Percentiles rank a stretch among this genome's conserved stretches.
Conservation (phyloP, 2,888 invertebrate species). For the Drosophila kuntzei region DNA sequence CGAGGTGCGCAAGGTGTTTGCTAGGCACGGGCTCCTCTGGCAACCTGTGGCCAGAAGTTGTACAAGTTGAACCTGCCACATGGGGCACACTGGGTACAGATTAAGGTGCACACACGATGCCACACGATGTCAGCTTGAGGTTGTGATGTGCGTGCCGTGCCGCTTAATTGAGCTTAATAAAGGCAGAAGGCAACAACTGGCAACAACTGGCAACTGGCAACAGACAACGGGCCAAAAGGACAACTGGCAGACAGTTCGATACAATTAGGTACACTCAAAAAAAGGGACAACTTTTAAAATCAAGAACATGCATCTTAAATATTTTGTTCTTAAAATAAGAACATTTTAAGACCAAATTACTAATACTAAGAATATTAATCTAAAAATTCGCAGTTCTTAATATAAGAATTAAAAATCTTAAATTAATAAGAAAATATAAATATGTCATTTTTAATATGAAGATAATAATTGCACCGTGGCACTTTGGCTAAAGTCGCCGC, state of each 20-base stretch:
- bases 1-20: conserved; percentile 53
- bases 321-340: too few species aligned
- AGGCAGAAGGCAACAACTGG: conserved; percentile 4
- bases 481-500: too few species aligned
- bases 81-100: conserved; percentile 29
- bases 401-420: too few species aligned
- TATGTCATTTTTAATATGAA: too few species aligned
- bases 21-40: conserved; percentile 50
- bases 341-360: too few species aligned
- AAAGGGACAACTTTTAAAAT: too few species aligned
- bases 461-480: too few species aligned
- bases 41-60: conserved; percentile 18
- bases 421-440: too few species aligned
- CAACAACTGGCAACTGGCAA: not conserved
- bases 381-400: too few species aligned
- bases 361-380: too few species aligned
- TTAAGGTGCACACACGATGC: conserved; percentile 32
- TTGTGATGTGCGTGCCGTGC: conserved; percentile 65
- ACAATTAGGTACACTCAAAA: too few species aligned
- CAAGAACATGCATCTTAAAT: too few species aligned
- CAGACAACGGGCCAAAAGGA: not conserved
- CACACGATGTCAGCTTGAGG: conserved; percentile 22
- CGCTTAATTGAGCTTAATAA: conserved; percentile 70
- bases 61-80: conserved; percentile 23
- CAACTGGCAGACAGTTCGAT: conserved; percentile 19